Conservation (phyloP, 37 sponge, comb jelly and placozoan species). For the Ephydatia muelleri region DNA sequence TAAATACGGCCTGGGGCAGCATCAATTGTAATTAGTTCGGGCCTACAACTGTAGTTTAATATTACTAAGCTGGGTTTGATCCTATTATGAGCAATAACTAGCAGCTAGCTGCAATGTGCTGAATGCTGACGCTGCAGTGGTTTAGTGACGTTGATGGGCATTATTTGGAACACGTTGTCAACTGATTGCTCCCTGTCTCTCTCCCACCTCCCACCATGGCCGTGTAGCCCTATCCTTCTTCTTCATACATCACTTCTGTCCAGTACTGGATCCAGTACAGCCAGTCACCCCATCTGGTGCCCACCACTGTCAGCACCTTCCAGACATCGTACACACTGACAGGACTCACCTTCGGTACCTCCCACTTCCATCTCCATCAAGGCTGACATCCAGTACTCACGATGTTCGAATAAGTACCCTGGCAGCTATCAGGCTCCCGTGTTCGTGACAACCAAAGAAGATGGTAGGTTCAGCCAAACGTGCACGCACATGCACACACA, state of each 20-base stretch:
- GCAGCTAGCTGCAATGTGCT: no score
- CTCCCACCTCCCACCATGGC: neutral
- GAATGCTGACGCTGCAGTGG: no score
- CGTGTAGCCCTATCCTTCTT: neutral
- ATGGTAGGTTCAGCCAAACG: neutral
- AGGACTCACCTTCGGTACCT: neutral
- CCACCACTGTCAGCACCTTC: neutral
- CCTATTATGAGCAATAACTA: no score
- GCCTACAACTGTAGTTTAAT: no score
- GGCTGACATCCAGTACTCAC: neutral
- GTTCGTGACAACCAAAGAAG: neutral
- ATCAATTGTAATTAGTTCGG: no score
- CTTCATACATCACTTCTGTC: neutral
- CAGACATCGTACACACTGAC: neutral
- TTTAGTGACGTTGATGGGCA: no score
- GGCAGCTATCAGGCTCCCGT: neutral
- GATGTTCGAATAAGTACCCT: neutral
- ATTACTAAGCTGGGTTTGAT: no score
- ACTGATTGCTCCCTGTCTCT: neutral
- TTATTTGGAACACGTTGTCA: no score
- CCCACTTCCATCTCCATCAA: neutral
- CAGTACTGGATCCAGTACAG: neutral
- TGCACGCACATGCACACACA: neutral
- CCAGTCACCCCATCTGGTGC: neutral
- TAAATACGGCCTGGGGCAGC: no score